phyloP scores from a whole-genome alignment of 2,113 vertebrate species.

The Dasyprocta punctata region DNA sequence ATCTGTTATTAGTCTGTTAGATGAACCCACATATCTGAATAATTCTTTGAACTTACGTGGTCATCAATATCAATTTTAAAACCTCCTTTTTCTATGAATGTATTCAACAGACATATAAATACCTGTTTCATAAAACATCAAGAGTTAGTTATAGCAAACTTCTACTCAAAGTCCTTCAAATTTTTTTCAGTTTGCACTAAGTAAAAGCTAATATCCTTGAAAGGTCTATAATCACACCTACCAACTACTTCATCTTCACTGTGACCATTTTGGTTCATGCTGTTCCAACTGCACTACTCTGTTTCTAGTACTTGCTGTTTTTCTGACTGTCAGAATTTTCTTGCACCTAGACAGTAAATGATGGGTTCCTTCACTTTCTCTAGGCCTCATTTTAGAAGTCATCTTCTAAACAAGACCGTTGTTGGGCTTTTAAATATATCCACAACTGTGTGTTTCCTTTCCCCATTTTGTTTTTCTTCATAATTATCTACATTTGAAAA shows the following conservation, averaged over 20 bases:
- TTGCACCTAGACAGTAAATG: not conserved
- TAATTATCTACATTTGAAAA: not conserved
- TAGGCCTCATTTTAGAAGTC: not conserved
- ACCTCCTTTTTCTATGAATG: not conserved
- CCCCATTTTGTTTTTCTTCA: not conserved
- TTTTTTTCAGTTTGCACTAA: not conserved
- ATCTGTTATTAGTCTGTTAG: not conserved
- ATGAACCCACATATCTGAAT: not conserved
- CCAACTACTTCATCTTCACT: not conserved
- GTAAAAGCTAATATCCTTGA: not conserved
- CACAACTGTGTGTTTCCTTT: not conserved
- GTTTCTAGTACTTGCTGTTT: not conserved
- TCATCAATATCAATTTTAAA: not conserved
- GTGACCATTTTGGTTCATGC: not conserved
- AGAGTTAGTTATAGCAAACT: not conserved
- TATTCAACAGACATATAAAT: not conserved
- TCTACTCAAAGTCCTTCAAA: not conserved
- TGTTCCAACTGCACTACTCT: not conserved
- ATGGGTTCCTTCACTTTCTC: not conserved
- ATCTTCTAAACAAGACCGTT: not conserved
- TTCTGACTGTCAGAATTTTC: not conserved
- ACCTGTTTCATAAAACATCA: not conserved
- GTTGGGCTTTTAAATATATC: not conserved
- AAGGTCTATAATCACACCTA: rapidly evolving
- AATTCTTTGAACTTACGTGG: not conserved